These are phyloP conservation scores for Xiphydria camelus DNA, from an alignment of 2,888 invertebrate genomes.

Conservation along the genomic window DNA sequence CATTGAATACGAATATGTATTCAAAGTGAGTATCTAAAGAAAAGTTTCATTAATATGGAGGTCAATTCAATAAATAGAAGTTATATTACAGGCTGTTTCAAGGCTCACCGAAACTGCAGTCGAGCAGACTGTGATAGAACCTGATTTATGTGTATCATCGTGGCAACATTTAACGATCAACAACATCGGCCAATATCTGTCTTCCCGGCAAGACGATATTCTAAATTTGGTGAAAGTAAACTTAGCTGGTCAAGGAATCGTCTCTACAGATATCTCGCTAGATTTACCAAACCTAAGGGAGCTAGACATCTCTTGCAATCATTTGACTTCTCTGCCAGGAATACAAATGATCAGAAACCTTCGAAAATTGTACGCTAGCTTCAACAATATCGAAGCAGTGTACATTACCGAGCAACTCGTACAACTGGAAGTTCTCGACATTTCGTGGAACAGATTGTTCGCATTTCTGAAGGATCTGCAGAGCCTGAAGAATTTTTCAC, in stretches of 20 bases:
- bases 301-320: constrained; percentile 26
- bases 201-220: constrained; percentile 9
- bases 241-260: constrained; percentile 20
- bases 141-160: no score
- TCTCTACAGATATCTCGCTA: constrained; percentile 16
- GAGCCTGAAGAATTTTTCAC: constrained; percentile 13
- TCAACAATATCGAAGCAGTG: constrained; percentile 23
- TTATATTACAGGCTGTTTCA: no score
- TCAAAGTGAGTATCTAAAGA: constrained; percentile 1
- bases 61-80: neutral
- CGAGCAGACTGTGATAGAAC: no score
- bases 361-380: constrained; percentile 23
- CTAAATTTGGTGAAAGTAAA: constrained; percentile 20
- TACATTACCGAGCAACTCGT: constrained; percentile 8
- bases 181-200: constrained; percentile 5
- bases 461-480: constrained; percentile 14
- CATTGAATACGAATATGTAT: constrained; percentile 11
- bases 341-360: constrained; percentile 16
- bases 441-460: constrained; percentile 27
- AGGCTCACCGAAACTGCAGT: no score
- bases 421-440: constrained; percentile 18
- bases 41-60: neutral
- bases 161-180: neutral
- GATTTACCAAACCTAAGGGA: constrained; percentile 25
- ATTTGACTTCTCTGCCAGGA: constrained; percentile 20